phyloP scores from a whole-genome alignment of 2,888 invertebrate species.

The Pristionchus mayeri region DNA sequence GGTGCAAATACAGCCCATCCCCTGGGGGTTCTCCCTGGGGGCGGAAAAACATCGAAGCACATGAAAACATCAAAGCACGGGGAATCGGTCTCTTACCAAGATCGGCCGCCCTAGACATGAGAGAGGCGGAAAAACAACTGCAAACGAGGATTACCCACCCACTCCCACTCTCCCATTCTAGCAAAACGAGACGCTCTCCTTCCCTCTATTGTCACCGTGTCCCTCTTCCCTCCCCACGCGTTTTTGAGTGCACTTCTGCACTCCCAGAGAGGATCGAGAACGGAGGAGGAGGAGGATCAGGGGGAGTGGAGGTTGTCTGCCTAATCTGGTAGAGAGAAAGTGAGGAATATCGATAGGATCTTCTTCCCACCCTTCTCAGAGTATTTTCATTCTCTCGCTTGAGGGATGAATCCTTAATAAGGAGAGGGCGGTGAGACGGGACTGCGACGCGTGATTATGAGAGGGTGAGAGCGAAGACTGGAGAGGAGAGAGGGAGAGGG shows the following conservation, averaged over 20 bases:
- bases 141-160: neutral
- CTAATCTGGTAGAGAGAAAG: neutral
- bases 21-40: neutral
- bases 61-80: neutral
- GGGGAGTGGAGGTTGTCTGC: neutral
- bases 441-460: neutral
- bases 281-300: neutral
- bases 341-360: too few relatives aligned
- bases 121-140: constrained; percentile 2
- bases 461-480: neutral
- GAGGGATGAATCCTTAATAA: constrained; percentile 44
- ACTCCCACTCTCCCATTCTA: neutral
- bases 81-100: neutral
- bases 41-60: constrained; percentile 20
- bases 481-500: neutral
- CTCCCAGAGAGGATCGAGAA: neutral
- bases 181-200: neutral
- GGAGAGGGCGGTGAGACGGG: neutral
- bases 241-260: constrained; percentile 4
- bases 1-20: too few relatives aligned
- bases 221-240: constrained; percentile 24
- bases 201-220: constrained; percentile 4
- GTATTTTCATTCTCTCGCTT: neutral
- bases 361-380: neutral
- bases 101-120: neutral